Base-by-base conservation (phyloP, 2,888 invertebrate genomes). In the Chalcosyrphus nemorum region DNA sequence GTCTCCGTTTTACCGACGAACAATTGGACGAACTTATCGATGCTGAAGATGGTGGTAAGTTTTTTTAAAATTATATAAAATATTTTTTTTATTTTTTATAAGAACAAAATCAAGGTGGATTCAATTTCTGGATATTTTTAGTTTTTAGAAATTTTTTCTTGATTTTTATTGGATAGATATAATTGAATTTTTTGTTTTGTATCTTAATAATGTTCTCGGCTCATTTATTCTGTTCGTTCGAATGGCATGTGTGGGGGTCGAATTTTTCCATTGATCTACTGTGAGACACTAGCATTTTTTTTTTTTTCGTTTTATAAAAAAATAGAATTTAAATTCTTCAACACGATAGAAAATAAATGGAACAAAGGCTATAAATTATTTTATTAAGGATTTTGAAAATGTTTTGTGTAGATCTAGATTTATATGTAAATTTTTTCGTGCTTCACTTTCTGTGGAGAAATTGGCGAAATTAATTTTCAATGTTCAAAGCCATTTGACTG, bases 11-110 rank as follows among this genome's bases (percentile, higher is more conserved):
- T 27, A 65, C 35, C 59, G 84, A 84, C 13, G 80, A 80, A 0
- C 61, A 84, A 54, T 47, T 84, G 24, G 84, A 84, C 27, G 84
- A 80, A 24, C 63, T 84, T 1, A 74, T 84, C 52, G 84, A 84
- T 70, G 84, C 84, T 6, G 84, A 84, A 70, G 59, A 80, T 59
- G 75, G 21, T 15, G 80, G 84, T 84, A 71, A 70, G 84, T 50
- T 56, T 3, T 32, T 68, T 50, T 43, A 43, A 61, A 41, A 17
- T 43, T 17, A 4, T 17, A 57, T 41, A 38, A 13, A n/a, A n/a
- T n/a, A n/a, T n/a, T n/a, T n/a, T 2, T 27, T 52, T 52, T 41
- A 41, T n/a, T 4, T 27, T 38, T 24, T 38, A 19, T 9, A 57
- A 32, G 61, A 15, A 9, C 11, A 61, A 19, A 59, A 38, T 61